Evolutionary conservation across 2,797 vertebrate genomes (phyloP).

Genomic region (Pipistrellus kuhlii): DNA sequence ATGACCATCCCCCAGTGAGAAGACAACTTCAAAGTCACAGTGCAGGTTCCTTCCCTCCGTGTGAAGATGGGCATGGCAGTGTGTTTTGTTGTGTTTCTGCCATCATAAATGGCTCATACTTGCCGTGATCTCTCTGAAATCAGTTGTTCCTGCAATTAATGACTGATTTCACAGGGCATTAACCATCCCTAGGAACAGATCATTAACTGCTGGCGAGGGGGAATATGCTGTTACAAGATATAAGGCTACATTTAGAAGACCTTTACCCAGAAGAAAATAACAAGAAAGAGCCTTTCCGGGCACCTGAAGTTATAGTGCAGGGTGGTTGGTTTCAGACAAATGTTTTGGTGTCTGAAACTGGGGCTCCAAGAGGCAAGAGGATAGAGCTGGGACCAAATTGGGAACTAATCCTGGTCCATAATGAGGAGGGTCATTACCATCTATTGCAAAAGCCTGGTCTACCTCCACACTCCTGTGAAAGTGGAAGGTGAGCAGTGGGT

Average conservation of each 20-base stretch:
- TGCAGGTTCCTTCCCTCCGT: background rate
- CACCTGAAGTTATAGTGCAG: too few species aligned
- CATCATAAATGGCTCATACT: conserved; percentile 76
- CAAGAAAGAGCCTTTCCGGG: background rate
- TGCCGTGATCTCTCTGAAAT: conserved; percentile 80
- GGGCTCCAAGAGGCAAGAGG: background rate
- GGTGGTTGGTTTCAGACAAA: background rate
- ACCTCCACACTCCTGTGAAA: background rate
- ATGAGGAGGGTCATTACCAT: rapidly evolving
- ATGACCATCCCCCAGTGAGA: background rate
- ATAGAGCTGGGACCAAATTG: background rate
- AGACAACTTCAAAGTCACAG: background rate
- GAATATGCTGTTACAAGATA: conserved; percentile 73
- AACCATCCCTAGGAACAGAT: conserved; percentile 80
- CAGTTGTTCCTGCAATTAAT: conserved; percentile 87
- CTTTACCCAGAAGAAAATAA: background rate
- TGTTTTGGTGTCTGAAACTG: background rate
- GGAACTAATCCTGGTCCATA: rapidly evolving
- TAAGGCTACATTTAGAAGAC: conserved; percentile 75
- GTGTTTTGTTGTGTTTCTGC: conserved; percentile 57
- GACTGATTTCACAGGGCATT: conserved; percentile 86
- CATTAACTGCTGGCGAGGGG: conserved; percentile 82
- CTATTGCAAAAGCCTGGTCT: background rate
- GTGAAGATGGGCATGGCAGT: background rate
- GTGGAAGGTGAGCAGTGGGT: background rate